Conservation (phyloP, 2,113 vertebrate genomes). For the Neolamprologus sp. region DNA sequence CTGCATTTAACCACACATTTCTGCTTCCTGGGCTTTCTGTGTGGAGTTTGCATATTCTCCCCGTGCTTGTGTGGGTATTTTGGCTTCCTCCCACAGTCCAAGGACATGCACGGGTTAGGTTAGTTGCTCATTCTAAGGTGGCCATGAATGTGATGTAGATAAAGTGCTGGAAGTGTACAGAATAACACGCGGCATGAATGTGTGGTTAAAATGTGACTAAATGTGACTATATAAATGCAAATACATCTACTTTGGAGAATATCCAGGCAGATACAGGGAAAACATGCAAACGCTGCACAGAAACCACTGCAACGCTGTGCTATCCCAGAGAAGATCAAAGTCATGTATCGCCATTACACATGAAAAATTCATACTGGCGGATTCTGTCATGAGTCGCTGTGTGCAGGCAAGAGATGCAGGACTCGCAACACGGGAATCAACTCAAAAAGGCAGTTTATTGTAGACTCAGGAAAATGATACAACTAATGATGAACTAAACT, state of each 20-base stretch:
- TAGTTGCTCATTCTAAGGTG: background rate
- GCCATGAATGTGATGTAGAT: background rate
- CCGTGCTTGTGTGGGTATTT: background rate
- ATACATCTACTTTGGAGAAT: background rate
- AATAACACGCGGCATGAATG: background rate
- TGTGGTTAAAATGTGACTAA: background rate
- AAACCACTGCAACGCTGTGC: background rate
- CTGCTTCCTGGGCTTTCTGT: background rate
- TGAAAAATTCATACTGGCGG: background rate
- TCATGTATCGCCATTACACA: background rate
- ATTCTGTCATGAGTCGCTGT: background rate
- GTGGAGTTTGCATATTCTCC: background rate
- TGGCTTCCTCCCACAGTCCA: background rate
- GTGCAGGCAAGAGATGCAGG: background rate
- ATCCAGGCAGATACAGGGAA: background rate
- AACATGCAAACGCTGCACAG: background rate
- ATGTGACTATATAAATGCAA: background rate
- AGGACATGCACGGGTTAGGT: background rate
- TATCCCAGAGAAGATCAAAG: background rate
- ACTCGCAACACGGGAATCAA: background rate
- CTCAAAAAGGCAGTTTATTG: background rate
- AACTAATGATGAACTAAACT: fast-evolving
- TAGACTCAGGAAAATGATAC: background rate
- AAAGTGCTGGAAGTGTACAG: background rate
- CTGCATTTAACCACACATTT: background rate